Conservation (phyloP, 2,113 vertebrate genomes). For the Cariama cristata region DNA sequence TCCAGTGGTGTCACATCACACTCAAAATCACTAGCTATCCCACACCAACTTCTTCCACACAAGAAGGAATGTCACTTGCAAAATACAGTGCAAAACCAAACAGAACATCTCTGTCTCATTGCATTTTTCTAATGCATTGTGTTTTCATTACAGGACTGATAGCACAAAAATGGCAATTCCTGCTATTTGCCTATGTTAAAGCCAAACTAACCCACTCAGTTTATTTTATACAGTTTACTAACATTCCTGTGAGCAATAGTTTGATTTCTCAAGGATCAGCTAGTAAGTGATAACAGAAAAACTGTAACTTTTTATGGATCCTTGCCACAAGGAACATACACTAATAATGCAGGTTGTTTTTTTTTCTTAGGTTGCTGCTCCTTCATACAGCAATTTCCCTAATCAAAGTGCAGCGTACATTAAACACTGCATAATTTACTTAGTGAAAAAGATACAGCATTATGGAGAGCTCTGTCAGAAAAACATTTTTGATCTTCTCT, state of each 20-base stretch:
- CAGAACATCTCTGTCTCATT: neutral
- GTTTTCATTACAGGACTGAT: neutral
- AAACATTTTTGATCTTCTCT: slow-evolving; percentile 19
- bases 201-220: neutral
- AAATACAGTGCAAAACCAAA: neutral
- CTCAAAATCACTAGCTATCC: neutral
- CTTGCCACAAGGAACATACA: neutral
- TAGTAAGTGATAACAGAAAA: slow-evolving; percentile 25
- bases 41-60: neutral
- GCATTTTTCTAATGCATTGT: neutral
- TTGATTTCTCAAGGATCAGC: neutral
- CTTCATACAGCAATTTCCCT: neutral
- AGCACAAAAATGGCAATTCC: neutral
- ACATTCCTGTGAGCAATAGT: neutral
- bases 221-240: neutral
- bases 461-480: neutral
- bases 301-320: neutral
- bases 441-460: neutral
- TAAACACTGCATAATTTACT: neutral
- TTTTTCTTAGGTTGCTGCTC: neutral
- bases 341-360: neutral
- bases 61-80: neutral
- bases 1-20: neutral
- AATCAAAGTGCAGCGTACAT: neutral
- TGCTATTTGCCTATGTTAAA: neutral